These are phyloP conservation scores for Heliconius charithonia DNA, from an alignment of 2,888 invertebrate genomes.

Conservation along the genomic window DNA sequence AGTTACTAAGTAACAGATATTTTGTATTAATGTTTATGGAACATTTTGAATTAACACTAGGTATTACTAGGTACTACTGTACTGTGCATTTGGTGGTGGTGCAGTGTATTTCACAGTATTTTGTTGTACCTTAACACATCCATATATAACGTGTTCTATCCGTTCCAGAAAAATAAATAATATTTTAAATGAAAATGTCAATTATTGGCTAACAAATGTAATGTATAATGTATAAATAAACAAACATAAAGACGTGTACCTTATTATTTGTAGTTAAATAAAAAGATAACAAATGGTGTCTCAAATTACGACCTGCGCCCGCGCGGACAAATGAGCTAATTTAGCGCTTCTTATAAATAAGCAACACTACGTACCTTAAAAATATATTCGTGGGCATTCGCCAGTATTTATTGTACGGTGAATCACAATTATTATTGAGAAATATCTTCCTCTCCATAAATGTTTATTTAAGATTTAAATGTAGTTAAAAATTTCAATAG, in stretches of 20 bases:
- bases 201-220: too few species aligned
- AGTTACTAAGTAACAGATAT: too few species aligned
- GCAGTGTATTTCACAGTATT: too few species aligned
- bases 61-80: too few species aligned
- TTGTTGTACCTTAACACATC: too few species aligned
- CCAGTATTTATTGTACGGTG: conserved; percentile 26
- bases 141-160: too few species aligned
- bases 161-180: too few species aligned
- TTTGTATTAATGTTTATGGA: too few species aligned
- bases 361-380: conserved; percentile 28
- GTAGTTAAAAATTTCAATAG: conserved; percentile 13
- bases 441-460: neutral
- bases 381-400: conserved; percentile 36
- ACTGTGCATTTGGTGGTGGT: too few species aligned
- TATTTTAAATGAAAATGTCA: too few species aligned
- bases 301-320: conserved; percentile 67
- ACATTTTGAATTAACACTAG: too few species aligned
- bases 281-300: conserved; percentile 55
- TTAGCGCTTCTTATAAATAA: conserved; percentile 64
- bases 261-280: conserved; percentile 8
- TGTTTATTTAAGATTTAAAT: conserved; percentile 13
- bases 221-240: neutral
- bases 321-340: conserved; percentile 74
- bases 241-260: neutral
- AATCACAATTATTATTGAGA: conserved; percentile 21